A percentile compares a stretch with the other conserved stretches of the same genome.
Conservation (phyloP, 92 coral and sea anemone species). For the Porites evermanni region DNA sequence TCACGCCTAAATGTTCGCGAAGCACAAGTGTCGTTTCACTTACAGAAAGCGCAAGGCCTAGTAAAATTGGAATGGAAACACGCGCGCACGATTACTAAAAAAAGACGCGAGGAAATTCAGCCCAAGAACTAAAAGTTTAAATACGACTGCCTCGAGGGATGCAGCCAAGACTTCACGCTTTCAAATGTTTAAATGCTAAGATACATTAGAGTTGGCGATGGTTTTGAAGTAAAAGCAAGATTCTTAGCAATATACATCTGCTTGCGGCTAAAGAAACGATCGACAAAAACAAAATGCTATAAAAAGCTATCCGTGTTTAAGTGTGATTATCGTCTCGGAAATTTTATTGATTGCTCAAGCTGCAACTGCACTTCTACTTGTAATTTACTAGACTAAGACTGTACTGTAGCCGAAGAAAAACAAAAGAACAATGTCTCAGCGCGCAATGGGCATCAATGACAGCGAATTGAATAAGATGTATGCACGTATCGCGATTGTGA, state of each 20-base stretch:
- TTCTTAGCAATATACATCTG: neutral
- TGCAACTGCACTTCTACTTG: neutral
- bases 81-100: neutral
- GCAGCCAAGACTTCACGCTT: neutral
- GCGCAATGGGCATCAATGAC: neutral
- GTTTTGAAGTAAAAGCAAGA: too few relatives aligned
- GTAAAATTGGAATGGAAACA: neutral
- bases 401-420: neutral
- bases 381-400: neutral
- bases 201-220: too few relatives aligned
- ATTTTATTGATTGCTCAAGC: neutral
- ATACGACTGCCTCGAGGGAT: neutral
- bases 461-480: neutral
- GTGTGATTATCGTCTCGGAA: neutral
- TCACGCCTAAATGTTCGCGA: neutral
- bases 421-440: neutral
- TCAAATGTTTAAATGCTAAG: neutral
- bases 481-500: neutral
- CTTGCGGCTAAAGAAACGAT: neutral
- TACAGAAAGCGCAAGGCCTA: neutral
- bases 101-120: neutral
- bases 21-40: neutral
- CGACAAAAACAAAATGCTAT: conserved; percentile 3
- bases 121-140: neutral
- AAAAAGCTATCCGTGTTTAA: neutral